Evolutionary conservation across 2,797 vertebrate genomes (phyloP).

Genomic region (Melanotaenia pygmaea): DNA sequence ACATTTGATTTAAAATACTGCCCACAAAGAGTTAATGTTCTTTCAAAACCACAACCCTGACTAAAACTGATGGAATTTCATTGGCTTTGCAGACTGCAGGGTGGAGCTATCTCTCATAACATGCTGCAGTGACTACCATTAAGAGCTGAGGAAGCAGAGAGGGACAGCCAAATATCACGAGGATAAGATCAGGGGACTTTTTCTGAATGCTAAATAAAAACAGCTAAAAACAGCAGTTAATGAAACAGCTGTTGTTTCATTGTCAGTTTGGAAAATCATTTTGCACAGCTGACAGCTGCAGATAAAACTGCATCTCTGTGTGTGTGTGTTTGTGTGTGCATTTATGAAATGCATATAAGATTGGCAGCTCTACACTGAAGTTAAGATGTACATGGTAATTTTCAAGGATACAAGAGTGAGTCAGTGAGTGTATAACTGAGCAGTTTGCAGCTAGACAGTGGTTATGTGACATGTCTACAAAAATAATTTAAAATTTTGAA

Average conservation of each 20-base stretch:
- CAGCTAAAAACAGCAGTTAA: conserved; percentile 20
- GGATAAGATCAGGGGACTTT: conserved; percentile 49
- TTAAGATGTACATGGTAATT: conserved; percentile 38
- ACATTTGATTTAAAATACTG: conserved; percentile 53
- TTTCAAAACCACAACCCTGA: conserved; percentile 62
- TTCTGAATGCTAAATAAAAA: conserved; percentile 47
- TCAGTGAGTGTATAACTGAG: conserved; percentile 42
- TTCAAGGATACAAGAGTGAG: conserved; percentile 40
- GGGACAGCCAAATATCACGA: conserved; percentile 61
- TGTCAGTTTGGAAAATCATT: background rate
- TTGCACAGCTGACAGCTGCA: conserved; percentile 7
- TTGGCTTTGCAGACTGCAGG: conserved; percentile 75
- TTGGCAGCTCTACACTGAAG: conserved; percentile 13
- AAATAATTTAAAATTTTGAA: background rate
- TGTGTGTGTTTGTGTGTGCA: background rate
- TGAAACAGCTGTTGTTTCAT: conserved; percentile 18
- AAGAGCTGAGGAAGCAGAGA: conserved; percentile 69
- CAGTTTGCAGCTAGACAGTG: conserved; percentile 3
- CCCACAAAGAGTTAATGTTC: conserved; percentile 69
- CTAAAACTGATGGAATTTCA: conserved; percentile 62
- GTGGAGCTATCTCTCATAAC: conserved; percentile 75
- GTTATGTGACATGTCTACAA: background rate
- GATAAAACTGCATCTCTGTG: background rate
- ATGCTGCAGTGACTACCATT: conserved; percentile 78
- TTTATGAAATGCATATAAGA: background rate